phyloP scores from a whole-genome alignment of 2,797 vertebrate species.

The Oophaga sylvatica region DNA sequence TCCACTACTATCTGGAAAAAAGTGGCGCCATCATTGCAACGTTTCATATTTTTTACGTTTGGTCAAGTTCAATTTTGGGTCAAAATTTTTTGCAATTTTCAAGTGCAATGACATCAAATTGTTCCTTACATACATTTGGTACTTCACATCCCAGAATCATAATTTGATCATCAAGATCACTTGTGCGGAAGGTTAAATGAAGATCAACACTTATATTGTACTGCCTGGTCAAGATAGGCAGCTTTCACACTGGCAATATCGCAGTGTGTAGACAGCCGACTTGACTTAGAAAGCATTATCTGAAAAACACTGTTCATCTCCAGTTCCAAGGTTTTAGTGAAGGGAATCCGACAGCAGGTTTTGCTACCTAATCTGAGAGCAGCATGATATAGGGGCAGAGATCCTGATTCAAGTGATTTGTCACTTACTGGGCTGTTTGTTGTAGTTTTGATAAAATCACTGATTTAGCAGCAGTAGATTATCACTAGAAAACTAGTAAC shows the following conservation, averaged over 20 bases:
- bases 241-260: not conserved
- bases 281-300: not conserved
- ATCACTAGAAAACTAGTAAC: too few relatives aligned
- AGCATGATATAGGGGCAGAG: too few relatives aligned
- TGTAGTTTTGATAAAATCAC: too few relatives aligned
- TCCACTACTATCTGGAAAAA: not conserved
- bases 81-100: too few relatives aligned
- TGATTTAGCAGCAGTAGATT: too few relatives aligned
- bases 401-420: too few relatives aligned
- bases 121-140: too few relatives aligned
- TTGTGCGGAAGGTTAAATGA: not conserved
- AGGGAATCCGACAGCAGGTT: too few relatives aligned
- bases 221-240: not conserved
- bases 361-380: too few relatives aligned
- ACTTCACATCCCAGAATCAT: not conserved
- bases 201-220: not conserved
- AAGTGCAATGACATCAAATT: not conserved
- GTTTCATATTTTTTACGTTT: too few relatives aligned
- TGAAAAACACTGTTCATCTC: not conserved
- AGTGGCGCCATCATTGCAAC: not conserved
- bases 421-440: too few relatives aligned
- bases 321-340: not conserved
- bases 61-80: too few relatives aligned
- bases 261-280: not conserved
- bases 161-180: not conserved